Percentiles rank a stretch among this genome's conserved stretches.
phyloP scores from a whole-genome alignment of 2,888 invertebrate genomes.

The Lasioglossum oenotherae region DNA sequence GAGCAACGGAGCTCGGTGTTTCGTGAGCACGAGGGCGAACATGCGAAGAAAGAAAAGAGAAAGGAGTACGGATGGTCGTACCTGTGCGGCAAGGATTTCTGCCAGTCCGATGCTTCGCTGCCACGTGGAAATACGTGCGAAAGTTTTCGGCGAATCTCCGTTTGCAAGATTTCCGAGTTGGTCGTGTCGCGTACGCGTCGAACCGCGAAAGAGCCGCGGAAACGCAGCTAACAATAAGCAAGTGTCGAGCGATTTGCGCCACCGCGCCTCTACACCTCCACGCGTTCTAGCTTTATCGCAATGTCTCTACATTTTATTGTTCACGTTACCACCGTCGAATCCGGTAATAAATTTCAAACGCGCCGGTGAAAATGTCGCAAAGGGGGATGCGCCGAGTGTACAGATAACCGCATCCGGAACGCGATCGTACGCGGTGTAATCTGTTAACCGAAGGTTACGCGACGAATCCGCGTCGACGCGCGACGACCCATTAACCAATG shows the following conservation, averaged over 20 bases:
- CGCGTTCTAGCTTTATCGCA: background rate
- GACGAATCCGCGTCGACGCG: background rate
- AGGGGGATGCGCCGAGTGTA: background rate
- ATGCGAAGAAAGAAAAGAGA: conserved; percentile 39
- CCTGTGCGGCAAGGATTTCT: conserved; percentile 65
- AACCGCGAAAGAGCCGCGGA: background rate
- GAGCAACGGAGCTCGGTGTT: background rate
- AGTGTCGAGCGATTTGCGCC: background rate
- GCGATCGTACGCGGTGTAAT: conserved; percentile 20
- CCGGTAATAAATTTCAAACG: conserved; percentile 52
- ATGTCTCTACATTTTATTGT: background rate
- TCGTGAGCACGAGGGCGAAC: background rate
- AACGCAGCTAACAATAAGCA: background rate
- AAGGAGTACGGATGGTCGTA: conserved; percentile 58
- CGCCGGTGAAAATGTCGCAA: conserved; percentile 8
- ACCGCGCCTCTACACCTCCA: background rate
- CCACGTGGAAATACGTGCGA: conserved; percentile 39
- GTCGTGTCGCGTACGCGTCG: background rate
- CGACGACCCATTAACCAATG: background rate
- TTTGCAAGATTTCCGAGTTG: background rate
- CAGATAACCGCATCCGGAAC: conserved; percentile 42
- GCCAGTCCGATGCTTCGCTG: conserved; percentile 38
- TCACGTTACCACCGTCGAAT: conserved; percentile 18
- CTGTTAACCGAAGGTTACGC: conserved; percentile 34
- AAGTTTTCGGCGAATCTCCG: background rate